A percentile compares a stretch with the other conserved stretches of the same genome.
These are phyloP conservation scores for Xyrichtys novacula DNA, from an alignment of 2,797 vertebrate species.

Conservation along the genomic window DNA sequence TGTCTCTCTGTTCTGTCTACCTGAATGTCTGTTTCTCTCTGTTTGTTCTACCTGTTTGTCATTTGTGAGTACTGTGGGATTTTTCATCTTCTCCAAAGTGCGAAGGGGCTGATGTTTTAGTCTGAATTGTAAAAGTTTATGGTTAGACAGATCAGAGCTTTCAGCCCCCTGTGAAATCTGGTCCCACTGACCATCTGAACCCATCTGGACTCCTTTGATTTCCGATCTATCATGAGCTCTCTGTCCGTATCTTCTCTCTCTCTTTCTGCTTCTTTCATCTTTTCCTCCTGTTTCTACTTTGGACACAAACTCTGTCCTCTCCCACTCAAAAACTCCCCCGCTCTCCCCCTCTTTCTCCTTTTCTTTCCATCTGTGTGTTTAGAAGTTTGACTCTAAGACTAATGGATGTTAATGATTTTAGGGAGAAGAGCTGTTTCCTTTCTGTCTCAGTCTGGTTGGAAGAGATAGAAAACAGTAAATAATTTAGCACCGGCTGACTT, in stretches of 20 bases:
- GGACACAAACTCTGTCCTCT: slow-evolving; percentile 16
- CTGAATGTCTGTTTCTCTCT: background rate
- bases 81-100: background rate
- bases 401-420: slow-evolving; percentile 64
- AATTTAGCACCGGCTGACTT: slow-evolving; percentile 67
- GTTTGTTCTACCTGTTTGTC: slow-evolving; percentile 14
- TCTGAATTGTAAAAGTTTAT: slow-evolving; percentile 15
- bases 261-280: slow-evolving; percentile 43
- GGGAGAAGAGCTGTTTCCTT: slow-evolving; percentile 46
- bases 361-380: slow-evolving; percentile 30
- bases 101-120: background rate
- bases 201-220: slow-evolving; percentile 33
- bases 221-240: slow-evolving; percentile 21
- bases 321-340: background rate
- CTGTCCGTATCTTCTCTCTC: slow-evolving; percentile 16
- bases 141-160: slow-evolving; percentile 23
- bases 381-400: slow-evolving; percentile 41
- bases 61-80: background rate
- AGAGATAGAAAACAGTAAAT: slow-evolving; percentile 59
- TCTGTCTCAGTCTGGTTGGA: slow-evolving; percentile 48
- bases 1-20: slow-evolving; percentile 30
- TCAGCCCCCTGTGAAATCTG: slow-evolving; percentile 8
- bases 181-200: slow-evolving; percentile 1
- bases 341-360: background rate
- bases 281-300: slow-evolving; percentile 27